Conservation (phyloP, 2,888 invertebrate genomes). For the Cryptus viduatorius region DNA sequence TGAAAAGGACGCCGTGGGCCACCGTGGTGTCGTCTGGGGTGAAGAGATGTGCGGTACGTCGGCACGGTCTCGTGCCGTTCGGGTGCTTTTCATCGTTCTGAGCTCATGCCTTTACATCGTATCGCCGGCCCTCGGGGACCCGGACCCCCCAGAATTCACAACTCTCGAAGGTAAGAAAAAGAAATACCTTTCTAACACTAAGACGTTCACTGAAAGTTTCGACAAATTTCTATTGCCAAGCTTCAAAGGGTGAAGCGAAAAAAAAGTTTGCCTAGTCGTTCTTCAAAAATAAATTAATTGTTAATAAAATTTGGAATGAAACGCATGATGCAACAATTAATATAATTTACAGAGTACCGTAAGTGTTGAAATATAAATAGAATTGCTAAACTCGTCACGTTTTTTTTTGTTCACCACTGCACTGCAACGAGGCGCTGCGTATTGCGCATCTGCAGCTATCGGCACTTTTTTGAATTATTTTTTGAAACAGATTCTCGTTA, state of each 20-base stretch:
- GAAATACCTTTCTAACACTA: not conserved
- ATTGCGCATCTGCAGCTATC: constrained; percentile 52
- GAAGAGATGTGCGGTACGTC: constrained; percentile 70
- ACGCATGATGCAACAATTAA: not conserved
- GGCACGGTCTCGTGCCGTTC: constrained; percentile 71
- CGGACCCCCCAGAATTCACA: constrained; percentile 79
- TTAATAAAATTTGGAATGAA: not conserved
- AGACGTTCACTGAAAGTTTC: not conserved
- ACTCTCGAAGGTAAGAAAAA: constrained; percentile 76
- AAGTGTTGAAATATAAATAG: not conserved
- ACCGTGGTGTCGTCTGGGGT: constrained; percentile 68
- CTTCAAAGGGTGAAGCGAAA: not conserved
- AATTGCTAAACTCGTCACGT: constrained; percentile 15
- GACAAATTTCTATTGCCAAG: not conserved
- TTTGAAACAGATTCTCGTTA: not conserved
- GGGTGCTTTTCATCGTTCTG: constrained; percentile 74
- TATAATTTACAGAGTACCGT: not conserved
- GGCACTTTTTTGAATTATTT: not conserved
- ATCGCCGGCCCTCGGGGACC: constrained; percentile 76
- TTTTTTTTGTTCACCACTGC: constrained; percentile 41
- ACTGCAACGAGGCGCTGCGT: constrained; percentile 37
- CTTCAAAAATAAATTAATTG: not conserved
- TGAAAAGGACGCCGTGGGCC: constrained; percentile 72
- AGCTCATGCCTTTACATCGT: constrained; percentile 76
- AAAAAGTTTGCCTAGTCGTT: not conserved